Evolutionary conservation across 2,113 vertebrate species (phyloP).

Genomic region (Oreochromis niloticus): DNA sequence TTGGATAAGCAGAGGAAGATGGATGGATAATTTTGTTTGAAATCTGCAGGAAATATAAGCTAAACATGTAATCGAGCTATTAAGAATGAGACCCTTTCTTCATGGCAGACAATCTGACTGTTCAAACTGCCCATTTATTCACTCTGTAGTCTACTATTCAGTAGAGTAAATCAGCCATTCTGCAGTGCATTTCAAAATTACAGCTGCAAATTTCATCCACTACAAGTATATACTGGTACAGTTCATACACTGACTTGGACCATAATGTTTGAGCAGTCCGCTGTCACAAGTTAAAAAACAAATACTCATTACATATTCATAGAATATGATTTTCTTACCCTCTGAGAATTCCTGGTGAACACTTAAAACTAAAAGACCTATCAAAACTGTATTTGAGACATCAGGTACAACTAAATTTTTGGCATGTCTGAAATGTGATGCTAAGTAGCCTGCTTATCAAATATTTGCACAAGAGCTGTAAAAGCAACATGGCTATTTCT

Average conservation of each 20-base stretch:
- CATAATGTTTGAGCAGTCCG: neutral
- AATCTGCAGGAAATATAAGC: neutral
- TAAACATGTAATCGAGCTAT: neutral
- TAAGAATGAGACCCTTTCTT: neutral
- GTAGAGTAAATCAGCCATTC: neutral
- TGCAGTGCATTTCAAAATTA: neutral
- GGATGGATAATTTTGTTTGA: neutral
- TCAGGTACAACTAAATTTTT: neutral
- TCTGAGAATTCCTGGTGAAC: neutral
- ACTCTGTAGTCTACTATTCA: neutral
- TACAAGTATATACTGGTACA: neutral
- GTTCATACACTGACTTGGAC: neutral
- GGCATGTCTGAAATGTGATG: neutral
- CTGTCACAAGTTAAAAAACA: neutral
- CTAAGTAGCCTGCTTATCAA: neutral
- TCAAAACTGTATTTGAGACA: neutral
- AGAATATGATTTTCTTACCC: neutral
- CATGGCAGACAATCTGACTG: neutral
- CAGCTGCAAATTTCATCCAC: neutral
- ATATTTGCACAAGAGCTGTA: neutral
- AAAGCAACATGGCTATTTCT: too few relatives aligned
- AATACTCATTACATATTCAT: neutral
- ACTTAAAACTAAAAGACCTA: neutral
- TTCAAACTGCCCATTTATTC: neutral
- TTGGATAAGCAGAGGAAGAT: neutral